Evolutionary conservation across 2,797 vertebrate genomes (phyloP).

Genomic region (Columba guinea): DNA sequence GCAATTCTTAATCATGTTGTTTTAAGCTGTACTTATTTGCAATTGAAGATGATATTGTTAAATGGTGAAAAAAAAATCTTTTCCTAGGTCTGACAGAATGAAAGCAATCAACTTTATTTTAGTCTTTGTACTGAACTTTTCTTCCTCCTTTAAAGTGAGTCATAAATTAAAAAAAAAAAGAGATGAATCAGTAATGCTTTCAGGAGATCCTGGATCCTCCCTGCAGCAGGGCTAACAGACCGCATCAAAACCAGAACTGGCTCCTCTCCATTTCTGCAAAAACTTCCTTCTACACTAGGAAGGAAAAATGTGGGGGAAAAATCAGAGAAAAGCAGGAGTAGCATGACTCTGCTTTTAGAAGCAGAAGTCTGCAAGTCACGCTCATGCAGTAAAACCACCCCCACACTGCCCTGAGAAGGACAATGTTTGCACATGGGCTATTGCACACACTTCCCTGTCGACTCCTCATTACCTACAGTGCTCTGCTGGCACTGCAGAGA

Average conservation of each 20-base stretch:
- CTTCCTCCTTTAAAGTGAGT: neutral
- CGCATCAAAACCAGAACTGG: neutral
- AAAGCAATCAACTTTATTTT: neutral
- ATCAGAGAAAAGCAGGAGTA: neutral
- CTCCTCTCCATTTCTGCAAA: neutral
- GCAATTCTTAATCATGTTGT: neutral
- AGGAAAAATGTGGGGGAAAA: neutral
- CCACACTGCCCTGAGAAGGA: neutral
- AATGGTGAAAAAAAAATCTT: neutral
- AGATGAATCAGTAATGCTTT: neutral
- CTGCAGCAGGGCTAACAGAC: neutral
- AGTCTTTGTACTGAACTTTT: neutral
- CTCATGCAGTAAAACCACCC: neutral
- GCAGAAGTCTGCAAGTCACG: conserved; percentile 27
- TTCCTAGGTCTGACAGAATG: neutral
- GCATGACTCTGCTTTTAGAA: conserved; percentile 18
- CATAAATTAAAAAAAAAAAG: neutral
- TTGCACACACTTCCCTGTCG: neutral
- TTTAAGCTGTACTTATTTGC: neutral
- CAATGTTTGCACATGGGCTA: neutral
- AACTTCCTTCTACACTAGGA: neutral
- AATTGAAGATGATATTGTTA: neutral
- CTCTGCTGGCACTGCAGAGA: neutral
- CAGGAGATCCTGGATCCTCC: neutral
- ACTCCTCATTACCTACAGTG: neutral